Base-by-base conservation (phyloP, 2,888 invertebrate species). In the Drosophila anomelani region DNA sequence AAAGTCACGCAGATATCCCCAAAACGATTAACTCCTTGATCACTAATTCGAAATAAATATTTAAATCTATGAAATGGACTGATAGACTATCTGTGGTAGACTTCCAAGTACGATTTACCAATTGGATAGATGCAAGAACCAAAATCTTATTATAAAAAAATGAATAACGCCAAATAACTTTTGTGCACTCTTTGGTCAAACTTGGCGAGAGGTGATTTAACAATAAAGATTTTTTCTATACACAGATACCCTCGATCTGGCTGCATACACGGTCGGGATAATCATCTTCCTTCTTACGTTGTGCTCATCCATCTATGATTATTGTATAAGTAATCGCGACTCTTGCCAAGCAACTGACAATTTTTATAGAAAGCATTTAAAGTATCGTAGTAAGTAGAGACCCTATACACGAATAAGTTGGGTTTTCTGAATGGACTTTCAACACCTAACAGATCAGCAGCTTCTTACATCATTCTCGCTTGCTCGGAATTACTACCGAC, bases 401-500 rank as follows among this genome's bases (percentile, higher is more conserved):
- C 0, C 7, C 29, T 36, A 2, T 36, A 9, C 3, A 6, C 4
- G 0, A 6, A 29, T 1, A 17, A n/a, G 3, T 1, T 10, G 7
- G 9, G 2, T 26, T 46, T 15, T 9, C 15, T 23, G 9, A 13
- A n/a, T 17, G 17, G 2, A 9, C 12, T 43, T 20, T 23, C 2
- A 15, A 20, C 43, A 10, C 43, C 77, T 73, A 54, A n/a, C 15
- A 90, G 85, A 20, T 3, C 79, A 90, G 41, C 71, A 60, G 7
- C 44, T 89, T 0, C 41, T 91, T 0, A 86, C 90, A 17, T 76
- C 89, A 10, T 92, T 91, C 55, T 92, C 91, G 4, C 20, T 92
- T 5, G 82, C 80, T 29, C 91, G 91, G 49, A 92, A 91, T 26
- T 92, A 91, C 56, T 90, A 85, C 71, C 91, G 90, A 3, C 74